A percentile compares a stretch with the other conserved stretches of the same genome.
Evolutionary conservation across 2,113 vertebrate species (phyloP).

Genomic region (Petrocephalus zakoni): DNA sequence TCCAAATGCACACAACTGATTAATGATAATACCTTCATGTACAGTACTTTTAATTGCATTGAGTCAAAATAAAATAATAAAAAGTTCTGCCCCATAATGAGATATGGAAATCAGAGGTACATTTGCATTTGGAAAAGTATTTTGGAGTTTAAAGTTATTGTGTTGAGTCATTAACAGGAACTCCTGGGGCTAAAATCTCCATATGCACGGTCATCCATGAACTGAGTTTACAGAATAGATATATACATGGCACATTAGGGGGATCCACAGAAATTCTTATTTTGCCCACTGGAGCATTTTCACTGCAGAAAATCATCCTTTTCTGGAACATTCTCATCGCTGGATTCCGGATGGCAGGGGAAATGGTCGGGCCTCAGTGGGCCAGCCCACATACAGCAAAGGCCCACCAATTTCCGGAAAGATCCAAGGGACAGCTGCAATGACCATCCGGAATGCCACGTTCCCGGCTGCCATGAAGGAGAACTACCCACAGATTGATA

Average conservation of each 20-base stretch:
- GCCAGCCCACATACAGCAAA: neutral
- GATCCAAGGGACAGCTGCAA: neutral
- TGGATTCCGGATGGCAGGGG: neutral
- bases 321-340: neutral
- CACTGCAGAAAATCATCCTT: neutral
- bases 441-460: constrained; percentile 42
- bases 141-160: neutral
- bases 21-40: neutral
- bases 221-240: neutral
- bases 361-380: neutral
- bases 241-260: neutral
- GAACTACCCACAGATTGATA: neutral
- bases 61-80: neutral
- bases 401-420: neutral
- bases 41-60: neutral
- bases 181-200: neutral
- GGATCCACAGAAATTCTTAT: neutral
- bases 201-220: neutral
- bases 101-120: neutral
- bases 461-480: constrained; percentile 47
- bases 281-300: neutral
- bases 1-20: neutral
- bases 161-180: neutral
- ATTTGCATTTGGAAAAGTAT: neutral
- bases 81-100: neutral